Evolutionary conservation across 2,888 invertebrate genomes (phyloP), one percentile per base, ranked within the genome.

Genomic region (Apamea sordens): DNA sequence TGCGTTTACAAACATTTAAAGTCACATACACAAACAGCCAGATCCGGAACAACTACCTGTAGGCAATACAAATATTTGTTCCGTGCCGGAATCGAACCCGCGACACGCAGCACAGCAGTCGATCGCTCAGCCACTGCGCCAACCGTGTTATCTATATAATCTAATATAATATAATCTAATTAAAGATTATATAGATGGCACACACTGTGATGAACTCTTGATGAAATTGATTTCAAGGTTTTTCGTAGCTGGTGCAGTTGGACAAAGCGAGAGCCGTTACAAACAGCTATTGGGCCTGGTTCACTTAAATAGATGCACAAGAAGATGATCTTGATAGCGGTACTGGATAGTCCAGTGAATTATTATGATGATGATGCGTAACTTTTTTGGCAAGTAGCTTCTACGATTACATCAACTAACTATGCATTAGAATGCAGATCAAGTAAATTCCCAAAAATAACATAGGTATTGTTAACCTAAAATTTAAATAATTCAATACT

Each of bases 171-270:
- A n/a, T n/a, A n/a, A n/a, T n/a, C n/a, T n/a, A n/a, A n/a, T n/a
- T n/a, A n/a, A n/a, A n/a, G n/a, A n/a, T n/a, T n/a, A n/a, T n/a
- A n/a, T n/a, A n/a, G n/a, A n/a, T n/a, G n/a, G n/a, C 36, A 47
- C 28, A 24, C 28, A 24, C 8, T 36, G 11, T 53, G 32, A 80
- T 64, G 28, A 47, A 10, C 28, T 32, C 24, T 64, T 64, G 18
- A 56, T 65, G 47, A 56, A 44, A 81, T 65, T 81, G 64, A 56
- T 56, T 56, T 47, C 64, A 81, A 65, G 74, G 75, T 36, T 64
- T 80, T 15, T 21, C n/a, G 36, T 47, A 56, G 53, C 73, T 36
- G 32, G 15, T 80, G 21, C 0, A 80, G 32, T 53, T 44, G 32
- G 32, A 44, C 8, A 28, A 21, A 61, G 15, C 21, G 13, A n/a